Conservation (phyloP, 2,888 invertebrate species). For the Eulithis prunata region DNA sequence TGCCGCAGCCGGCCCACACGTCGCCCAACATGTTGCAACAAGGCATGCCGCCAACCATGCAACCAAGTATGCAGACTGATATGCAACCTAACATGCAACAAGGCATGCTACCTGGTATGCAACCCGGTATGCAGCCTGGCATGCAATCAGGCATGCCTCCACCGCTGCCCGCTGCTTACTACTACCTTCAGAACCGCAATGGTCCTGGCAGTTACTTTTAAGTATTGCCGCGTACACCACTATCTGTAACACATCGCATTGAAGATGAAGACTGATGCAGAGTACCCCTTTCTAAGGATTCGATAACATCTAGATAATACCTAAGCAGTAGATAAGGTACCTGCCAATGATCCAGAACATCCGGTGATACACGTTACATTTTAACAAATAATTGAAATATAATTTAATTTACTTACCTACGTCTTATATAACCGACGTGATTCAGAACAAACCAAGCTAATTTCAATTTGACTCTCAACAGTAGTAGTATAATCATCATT, state of each 20-base stretch:
- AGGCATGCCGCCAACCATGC: constrained; percentile 32
- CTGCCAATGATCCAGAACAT: constrained; percentile 7
- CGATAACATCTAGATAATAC: constrained; percentile 1
- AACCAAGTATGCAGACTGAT: constrained; percentile 34
- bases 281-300: constrained; percentile 1
- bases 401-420: constrained; percentile 1
- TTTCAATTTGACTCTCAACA: constrained; percentile 1
- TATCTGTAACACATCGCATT: constrained; percentile 31
- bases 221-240: constrained; percentile 40
- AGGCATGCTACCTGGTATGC: constrained; percentile 52
- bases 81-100: background rate
- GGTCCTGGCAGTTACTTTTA: constrained; percentile 75
- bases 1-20: constrained; percentile 41
- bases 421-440: background rate
- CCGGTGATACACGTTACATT: constrained; percentile 31
- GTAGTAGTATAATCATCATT: background rate
- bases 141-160: constrained; percentile 47
- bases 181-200: constrained; percentile 76
- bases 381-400: background rate
- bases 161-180: constrained; percentile 74
- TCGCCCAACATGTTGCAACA: constrained; percentile 51
- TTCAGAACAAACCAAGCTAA: constrained; percentile 7
- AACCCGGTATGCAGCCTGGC: constrained; percentile 36
- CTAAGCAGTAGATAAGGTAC: background rate
- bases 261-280: constrained; percentile 6